phyloP scores from a whole-genome alignment of 1,140 invertebrate species.

The Trichomalopsis sarcophagae region DNA sequence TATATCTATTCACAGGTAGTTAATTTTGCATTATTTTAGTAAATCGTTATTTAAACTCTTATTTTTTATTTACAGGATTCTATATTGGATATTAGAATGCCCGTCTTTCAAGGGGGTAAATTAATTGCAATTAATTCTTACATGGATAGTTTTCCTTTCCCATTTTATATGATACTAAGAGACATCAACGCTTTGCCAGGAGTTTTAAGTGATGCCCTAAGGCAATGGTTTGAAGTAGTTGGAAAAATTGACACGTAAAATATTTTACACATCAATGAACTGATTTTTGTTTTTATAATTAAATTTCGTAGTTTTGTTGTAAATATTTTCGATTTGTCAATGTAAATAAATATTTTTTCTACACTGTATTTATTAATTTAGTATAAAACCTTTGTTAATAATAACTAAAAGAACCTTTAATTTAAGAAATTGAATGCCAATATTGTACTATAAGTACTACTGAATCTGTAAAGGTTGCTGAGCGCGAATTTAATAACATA shows the following conservation, averaged over 20 bases:
- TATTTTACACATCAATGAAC: background rate
- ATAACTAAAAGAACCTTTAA: too few relatives aligned
- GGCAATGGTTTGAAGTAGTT: slow-evolving; percentile 99
- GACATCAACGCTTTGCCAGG: slow-evolving; percentile 91
- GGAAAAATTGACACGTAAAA: slow-evolving; percentile 77
- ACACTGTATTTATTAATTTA: slow-evolving; percentile 9
- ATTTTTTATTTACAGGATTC: slow-evolving; percentile 81
- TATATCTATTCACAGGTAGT: background rate
- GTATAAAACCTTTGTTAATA: background rate
- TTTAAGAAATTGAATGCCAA: too few relatives aligned
- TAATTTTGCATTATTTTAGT: background rate
- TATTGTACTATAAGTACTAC: too few relatives aligned
- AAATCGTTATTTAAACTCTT: slow-evolving; percentile 9
- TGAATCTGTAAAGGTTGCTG: too few relatives aligned
- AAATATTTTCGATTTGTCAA: slow-evolving; percentile 30
- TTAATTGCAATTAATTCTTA: slow-evolving; percentile 82
- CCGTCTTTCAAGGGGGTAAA: slow-evolving; percentile 82
- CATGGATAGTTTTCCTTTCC: slow-evolving; percentile 97
- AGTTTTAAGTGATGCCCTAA: slow-evolving; percentile 94
- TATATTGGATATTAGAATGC: slow-evolving; percentile 91
- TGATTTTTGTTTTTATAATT: background rate
- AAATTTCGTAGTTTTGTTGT: slow-evolving; percentile 14
- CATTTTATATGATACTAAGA: slow-evolving; percentile 96
- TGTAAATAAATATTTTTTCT: slow-evolving; percentile 52
- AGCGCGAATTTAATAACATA: too few relatives aligned